A percentile compares a stretch with the other conserved stretches of the same genome.
Conservation (phyloP, 2,797 vertebrate genomes). For the Borostomias antarcticus region DNA sequence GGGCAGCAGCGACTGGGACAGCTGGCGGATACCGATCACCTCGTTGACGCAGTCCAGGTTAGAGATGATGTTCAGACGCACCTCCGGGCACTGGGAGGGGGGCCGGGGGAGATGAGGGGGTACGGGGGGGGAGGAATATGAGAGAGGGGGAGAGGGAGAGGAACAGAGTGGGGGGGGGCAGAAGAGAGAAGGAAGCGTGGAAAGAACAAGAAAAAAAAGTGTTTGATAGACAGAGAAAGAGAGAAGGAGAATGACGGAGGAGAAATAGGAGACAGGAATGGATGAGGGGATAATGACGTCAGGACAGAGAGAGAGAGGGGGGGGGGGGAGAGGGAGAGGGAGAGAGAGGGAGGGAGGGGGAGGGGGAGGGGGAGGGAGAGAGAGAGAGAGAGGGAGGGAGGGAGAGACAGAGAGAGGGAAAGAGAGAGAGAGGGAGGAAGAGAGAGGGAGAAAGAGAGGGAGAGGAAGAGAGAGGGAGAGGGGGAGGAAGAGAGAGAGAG, state of each 20-base stretch:
- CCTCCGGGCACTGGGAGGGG: constrained; percentile 86
- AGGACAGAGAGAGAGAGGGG: not conserved
- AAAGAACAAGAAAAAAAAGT: too few species aligned
- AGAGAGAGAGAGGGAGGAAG: not conserved
- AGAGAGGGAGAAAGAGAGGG: not conserved
- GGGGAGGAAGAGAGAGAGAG: not conserved
- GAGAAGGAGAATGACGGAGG: not conserved
- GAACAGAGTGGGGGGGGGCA: not conserved
- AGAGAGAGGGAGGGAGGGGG: too few species aligned
- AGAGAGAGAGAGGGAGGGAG: not conserved
- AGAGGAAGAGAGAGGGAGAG: not conserved
- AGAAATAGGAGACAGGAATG: too few species aligned
- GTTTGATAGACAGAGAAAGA: too few species aligned
- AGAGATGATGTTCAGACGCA: constrained; percentile 92
- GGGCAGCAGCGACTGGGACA: constrained; percentile 89
- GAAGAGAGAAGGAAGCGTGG: too few species aligned
- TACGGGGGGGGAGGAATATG: not conserved
- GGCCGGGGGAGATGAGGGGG: too few species aligned
- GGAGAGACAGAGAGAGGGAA: not conserved
- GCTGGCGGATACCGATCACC: constrained; percentile 90
- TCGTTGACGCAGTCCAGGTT: constrained; percentile 92
- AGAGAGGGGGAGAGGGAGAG: too few species aligned
- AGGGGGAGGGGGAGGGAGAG: not conserved
- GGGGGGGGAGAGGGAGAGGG: not conserved
- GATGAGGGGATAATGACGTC: not conserved